phyloP scores from a whole-genome alignment of 2,797 vertebrate species.

The Hyperoplus lanceolatus region DNA sequence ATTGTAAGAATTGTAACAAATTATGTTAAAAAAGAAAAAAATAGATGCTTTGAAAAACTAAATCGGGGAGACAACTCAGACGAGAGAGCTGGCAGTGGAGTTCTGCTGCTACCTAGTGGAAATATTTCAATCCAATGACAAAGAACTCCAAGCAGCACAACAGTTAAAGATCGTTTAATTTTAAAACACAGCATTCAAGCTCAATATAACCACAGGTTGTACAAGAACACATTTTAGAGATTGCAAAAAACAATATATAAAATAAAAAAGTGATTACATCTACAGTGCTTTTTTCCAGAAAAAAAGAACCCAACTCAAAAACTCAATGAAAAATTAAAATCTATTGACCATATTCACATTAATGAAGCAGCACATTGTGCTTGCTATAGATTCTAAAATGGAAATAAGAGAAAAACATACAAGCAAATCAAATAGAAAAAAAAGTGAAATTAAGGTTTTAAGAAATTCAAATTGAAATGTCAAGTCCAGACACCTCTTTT shows the following conservation, averaged over 20 bases:
- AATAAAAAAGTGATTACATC: conserved; percentile 62
- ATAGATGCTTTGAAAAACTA: not conserved
- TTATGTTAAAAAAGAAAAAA: not conserved
- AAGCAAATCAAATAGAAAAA: conserved; percentile 57
- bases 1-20: no score
- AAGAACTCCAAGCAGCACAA: conserved; percentile 23
- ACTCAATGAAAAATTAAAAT: conserved; percentile 59
- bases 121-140: not conserved
- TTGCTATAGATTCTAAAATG: conserved; percentile 71
- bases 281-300: conserved; percentile 75
- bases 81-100: conserved; percentile 1
- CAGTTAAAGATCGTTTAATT: conserved; percentile 89
- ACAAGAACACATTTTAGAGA: conserved; percentile 92
- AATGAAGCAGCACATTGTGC: conserved; percentile 69
- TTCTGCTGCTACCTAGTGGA: conserved; percentile 75
- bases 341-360: conserved; percentile 80
- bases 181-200: conserved; percentile 97
- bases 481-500: conserved; percentile 58
- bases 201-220: conserved; percentile 95
- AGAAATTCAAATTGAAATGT: conserved; percentile 76
- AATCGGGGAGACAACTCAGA: not conserved
- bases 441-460: conserved; percentile 66
- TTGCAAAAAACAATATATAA: conserved; percentile 84
- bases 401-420: conserved; percentile 50
- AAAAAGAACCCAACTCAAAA: conserved; percentile 33